Conservation (phyloP, 2,113 vertebrate genomes). For the Forbesichthys papilliferus region DNA sequence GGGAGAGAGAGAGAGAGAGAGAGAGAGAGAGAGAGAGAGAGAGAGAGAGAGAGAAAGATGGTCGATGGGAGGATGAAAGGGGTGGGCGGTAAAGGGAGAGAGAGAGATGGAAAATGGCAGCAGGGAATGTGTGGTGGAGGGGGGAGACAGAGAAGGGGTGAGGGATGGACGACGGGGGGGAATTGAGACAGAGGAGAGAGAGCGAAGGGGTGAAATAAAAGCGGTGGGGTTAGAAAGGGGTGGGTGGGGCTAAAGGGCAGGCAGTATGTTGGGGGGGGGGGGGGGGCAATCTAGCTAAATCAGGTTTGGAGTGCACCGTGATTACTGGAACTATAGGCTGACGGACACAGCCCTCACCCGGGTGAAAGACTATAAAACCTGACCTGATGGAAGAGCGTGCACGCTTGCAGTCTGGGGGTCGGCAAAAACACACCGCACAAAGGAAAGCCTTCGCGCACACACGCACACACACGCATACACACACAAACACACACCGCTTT, state of each 20-base stretch:
- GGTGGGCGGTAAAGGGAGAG: conserved; percentile 3
- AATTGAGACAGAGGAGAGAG: background rate
- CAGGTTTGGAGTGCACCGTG: conserved; percentile 66
- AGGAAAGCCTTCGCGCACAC: conserved; percentile 8
- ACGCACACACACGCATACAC: conserved; percentile 10
- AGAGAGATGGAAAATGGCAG: conserved; percentile 28
- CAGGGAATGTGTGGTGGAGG: conserved; percentile 22
- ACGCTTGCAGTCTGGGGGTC: background rate
- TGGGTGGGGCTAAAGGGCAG: too few relatives aligned
- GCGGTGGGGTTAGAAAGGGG: too few relatives aligned
- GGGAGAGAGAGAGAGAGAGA: too few relatives aligned
- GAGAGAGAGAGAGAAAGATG: conserved; percentile 21
- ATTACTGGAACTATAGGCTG: conserved; percentile 67
- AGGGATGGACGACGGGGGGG: too few relatives aligned
- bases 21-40: too few relatives aligned
- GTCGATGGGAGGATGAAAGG: conserved; percentile 17
- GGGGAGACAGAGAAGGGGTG: background rate
- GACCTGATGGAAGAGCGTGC: conserved; percentile 20
- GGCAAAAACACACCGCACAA: background rate
- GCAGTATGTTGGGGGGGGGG: conserved; percentile 33
- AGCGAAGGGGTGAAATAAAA: background rate
- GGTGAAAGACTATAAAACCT: conserved; percentile 34
- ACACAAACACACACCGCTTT: conserved; percentile 21
- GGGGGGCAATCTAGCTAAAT: conserved; percentile 71
- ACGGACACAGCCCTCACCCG: conserved; percentile 56